Evolutionary conservation across 2,888 invertebrate genomes (phyloP).

Genomic region (Quadriops clusia): DNA sequence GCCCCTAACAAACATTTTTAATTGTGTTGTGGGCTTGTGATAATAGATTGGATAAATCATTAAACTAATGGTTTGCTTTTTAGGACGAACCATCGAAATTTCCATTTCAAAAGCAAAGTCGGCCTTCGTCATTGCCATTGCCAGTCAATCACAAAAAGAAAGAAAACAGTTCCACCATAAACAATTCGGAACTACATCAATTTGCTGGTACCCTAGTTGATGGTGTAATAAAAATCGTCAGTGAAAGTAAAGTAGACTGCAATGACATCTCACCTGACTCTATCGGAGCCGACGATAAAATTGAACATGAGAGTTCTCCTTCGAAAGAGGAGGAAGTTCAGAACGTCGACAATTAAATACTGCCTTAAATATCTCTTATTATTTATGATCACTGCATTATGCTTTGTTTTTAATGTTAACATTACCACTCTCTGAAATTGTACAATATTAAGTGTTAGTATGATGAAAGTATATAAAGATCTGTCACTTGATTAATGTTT

Average conservation of each 20-base stretch:
- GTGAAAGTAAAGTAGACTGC: constrained; percentile 23
- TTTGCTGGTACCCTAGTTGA: constrained; percentile 36
- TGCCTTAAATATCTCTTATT: background rate
- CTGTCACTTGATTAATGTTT: too few species aligned
- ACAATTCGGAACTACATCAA: constrained; percentile 28
- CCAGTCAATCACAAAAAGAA: constrained; percentile 30
- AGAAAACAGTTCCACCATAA: constrained; percentile 19
- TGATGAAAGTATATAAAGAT: too few species aligned
- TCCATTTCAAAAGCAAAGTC: constrained; percentile 34
- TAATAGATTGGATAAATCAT: too few species aligned
- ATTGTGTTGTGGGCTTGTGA: too few species aligned
- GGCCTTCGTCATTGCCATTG: constrained; percentile 35
- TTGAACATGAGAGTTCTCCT: constrained; percentile 9
- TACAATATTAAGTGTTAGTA: too few species aligned
- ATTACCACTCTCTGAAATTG: too few species aligned
- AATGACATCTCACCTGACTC: constrained; percentile 22
- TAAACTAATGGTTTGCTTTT: constrained; percentile 1
- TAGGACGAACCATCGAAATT: constrained; percentile 20
- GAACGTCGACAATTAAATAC: background rate
- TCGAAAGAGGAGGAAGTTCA: constrained; percentile 1
- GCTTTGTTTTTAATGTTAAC: constrained; percentile 7
- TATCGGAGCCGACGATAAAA: constrained; percentile 24
- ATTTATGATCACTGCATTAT: too few species aligned
- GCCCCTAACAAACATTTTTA: too few species aligned
- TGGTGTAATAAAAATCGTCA: constrained; percentile 34